phyloP scores from a whole-genome alignment of 2,113 vertebrate genomes.

The Camarhynchus parvulus region DNA sequence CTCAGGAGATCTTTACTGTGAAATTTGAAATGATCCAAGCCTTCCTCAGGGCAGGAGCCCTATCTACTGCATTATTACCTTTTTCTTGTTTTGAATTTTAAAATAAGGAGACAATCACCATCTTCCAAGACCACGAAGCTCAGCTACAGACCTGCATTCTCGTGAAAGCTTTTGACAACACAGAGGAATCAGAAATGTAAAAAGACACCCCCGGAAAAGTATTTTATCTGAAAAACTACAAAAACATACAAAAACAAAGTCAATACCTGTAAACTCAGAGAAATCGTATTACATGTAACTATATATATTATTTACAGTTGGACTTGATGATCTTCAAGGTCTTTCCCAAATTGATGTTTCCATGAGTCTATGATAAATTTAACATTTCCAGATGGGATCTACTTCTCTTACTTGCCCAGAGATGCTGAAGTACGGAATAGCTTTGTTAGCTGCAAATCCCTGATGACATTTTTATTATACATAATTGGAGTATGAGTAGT shows the following conservation, averaged over 20 bases:
- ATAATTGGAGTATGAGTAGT: not conserved
- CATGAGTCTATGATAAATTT: not conserved
- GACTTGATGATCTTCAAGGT: not conserved
- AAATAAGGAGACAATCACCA: not conserved
- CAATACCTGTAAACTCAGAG: not conserved
- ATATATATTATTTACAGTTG: not conserved
- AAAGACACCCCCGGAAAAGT: not conserved
- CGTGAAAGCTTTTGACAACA: not conserved
- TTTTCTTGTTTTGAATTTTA: not conserved
- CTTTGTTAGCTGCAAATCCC: not conserved
- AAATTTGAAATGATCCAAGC: not conserved
- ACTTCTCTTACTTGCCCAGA: not conserved
- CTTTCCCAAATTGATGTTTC: not conserved
- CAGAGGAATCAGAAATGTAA: not conserved
- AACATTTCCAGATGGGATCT: not conserved
- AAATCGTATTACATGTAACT: not conserved
- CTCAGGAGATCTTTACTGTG: not conserved
- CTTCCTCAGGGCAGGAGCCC: not conserved
- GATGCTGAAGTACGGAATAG: rapidly evolving
- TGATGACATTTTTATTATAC: not conserved
- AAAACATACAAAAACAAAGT: not conserved
- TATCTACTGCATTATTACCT: too few relatives aligned
- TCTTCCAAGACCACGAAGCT: not conserved
- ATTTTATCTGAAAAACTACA: not conserved
- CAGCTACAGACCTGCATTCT: not conserved